Evolutionary conservation across 1,140 invertebrate species (phyloP).

Genomic region (Coptotermes formosanus): DNA sequence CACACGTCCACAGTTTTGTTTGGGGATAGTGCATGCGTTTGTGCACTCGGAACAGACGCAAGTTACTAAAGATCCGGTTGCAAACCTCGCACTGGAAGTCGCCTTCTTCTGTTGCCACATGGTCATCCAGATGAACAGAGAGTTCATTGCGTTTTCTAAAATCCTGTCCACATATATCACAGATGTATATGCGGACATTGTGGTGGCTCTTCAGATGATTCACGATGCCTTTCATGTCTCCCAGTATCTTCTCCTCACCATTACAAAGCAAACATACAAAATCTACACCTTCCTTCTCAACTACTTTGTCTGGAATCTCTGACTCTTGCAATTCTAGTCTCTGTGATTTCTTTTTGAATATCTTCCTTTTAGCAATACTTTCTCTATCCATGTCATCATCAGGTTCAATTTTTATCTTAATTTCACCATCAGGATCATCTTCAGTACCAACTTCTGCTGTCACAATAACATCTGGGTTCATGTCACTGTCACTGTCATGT

Average conservation of each 20-base stretch:
- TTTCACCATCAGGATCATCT: neutral
- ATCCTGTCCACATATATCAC: constrained; percentile 65
- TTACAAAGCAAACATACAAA: constrained; percentile 62
- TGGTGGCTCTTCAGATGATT: constrained; percentile 61
- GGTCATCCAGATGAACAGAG: constrained; percentile 63
- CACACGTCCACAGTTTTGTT: constrained; percentile 62
- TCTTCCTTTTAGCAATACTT: constrained; percentile 13
- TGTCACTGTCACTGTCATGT: constrained; percentile 25
- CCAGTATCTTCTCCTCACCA: constrained; percentile 47
- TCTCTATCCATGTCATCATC: constrained; percentile 23
- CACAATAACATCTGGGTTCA: neutral
- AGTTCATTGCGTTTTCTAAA: constrained; percentile 63
- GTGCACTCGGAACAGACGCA: constrained; percentile 61
- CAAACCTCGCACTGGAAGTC: constrained; percentile 66
- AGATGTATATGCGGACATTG: constrained; percentile 64
- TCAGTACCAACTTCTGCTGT: neutral
- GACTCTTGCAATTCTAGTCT: neutral
- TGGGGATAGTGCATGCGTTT: constrained; percentile 62
- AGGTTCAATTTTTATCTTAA: constrained; percentile 31
- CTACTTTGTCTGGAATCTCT: constrained; percentile 29
- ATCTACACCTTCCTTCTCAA: constrained; percentile 47
- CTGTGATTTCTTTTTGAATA: neutral
- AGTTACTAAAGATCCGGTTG: constrained; percentile 61
- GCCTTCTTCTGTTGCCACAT: constrained; percentile 59
- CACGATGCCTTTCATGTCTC: constrained; percentile 59